These are phyloP conservation scores for Drosophila sproati DNA, from an alignment of 1,140 invertebrate species.

Conservation along the genomic window DNA sequence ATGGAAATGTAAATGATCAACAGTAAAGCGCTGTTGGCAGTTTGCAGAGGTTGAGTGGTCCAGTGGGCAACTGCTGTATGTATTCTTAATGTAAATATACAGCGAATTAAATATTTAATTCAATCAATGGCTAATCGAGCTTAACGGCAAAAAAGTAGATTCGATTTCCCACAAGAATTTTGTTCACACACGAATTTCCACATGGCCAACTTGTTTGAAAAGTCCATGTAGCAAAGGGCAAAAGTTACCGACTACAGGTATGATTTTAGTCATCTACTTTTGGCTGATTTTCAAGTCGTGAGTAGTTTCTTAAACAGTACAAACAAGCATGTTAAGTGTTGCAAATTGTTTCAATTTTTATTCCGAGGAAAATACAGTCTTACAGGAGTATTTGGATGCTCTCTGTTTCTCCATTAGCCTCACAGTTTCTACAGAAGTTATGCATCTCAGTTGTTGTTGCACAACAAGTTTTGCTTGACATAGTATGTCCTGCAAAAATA, in stretches of 20 bases:
- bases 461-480: too few species aligned
- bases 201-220: neutral
- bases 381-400: too few species aligned
- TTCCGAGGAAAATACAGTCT: too few species aligned
- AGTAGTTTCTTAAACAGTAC: too few species aligned
- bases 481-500: too few species aligned
- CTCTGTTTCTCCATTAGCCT: too few species aligned
- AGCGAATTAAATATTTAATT: conserved; percentile 71
- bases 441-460: too few species aligned
- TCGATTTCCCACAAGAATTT: conserved; percentile 28
- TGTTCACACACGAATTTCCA: conserved; percentile 20
- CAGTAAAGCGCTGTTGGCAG: neutral
- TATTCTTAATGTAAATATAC: conserved; percentile 56
- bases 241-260: neutral
- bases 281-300: too few species aligned
- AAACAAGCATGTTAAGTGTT: too few species aligned
- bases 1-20: conserved; percentile 56
- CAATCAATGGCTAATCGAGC: conserved; percentile 28
- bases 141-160: conserved; percentile 3
- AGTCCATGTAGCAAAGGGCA: neutral
- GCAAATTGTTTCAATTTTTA: too few species aligned
- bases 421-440: too few species aligned
- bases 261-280: too few species aligned
- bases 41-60: neutral
- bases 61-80: neutral